Evolutionary conservation across 2,113 vertebrate species (phyloP), one percentile per base, ranked within the genome.

Genomic region (Macquaria australasica): DNA sequence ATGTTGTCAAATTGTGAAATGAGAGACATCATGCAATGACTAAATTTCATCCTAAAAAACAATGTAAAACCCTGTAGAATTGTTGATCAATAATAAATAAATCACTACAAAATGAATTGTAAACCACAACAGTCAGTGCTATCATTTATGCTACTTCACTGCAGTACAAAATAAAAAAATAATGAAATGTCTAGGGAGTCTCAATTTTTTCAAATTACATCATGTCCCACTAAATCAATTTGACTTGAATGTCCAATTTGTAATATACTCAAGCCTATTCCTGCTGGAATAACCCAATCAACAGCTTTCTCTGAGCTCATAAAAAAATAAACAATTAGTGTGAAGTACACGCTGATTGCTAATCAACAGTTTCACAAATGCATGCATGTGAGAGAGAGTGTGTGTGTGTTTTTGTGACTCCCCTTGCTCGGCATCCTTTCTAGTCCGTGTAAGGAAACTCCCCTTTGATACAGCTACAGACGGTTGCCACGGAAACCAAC

Each of bases 401-500:
- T 31, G 28, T 31, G 28, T 43, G 73, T 69, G 62, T 82, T 43
- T 84, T 9, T 64, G 75, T 72, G 79, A 70, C 25, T 87, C 82
- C 77, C 74, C 1, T 8, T 28, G 73, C 81, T 79, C 34, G 28
- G 76, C 76, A 84, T 90, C 48, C 48, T 88, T 87, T 89, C 62
- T 45, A 66, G 56, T 72, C 79, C 8, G 66, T 82, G 48, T 81
- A n/a, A 79, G 90, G 91, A 94, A 95, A 94, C 87, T 79, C 91
- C 91, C 79, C 69, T 91, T 77, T 79, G 45, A 81, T 63, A 79
- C 72, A 84, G 83, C 85, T 74, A 86, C 79, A 72, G 81, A 63
- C 59, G 28, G 90, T 93, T 94, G 80, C 91, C 83, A 93, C 89
- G 83, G 94, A 87, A 93, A 94, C 94, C 89, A 77, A n/a, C 83